Base-by-base conservation (phyloP, 2,797 vertebrate genomes). In the Propithecus perrieri region DNA sequence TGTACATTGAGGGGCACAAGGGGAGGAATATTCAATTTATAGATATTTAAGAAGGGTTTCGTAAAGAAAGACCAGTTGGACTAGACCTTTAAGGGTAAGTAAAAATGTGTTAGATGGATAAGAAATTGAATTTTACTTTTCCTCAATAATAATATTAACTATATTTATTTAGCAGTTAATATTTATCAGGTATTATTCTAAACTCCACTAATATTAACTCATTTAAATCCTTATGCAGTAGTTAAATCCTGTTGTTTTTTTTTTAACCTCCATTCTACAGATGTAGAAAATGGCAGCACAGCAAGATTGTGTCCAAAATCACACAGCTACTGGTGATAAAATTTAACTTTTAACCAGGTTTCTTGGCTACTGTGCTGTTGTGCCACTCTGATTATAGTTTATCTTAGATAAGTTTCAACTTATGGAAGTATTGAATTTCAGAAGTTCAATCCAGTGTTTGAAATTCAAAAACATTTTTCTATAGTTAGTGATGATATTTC, bases 111-210 rank as follows among this genome's bases (percentile, higher is more conserved):
- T 30, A 78, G 38, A 8, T 63, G 22, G 7, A 48, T 93, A 69
- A 88, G 41, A 94, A 89, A 79, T 30, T 76, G 28, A 92, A 48
- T 85, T 90, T 86, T 93, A 71, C 41, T 92, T 95, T 85, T 88
- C 38, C 30, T 90, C 18, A 80, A 2, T 95, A 86, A 67, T 20
- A 86, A 6, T 55, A 41, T 53, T 80, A 88, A 53, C 46, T 75
- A 28, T 13, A 20, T 74, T 93, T 89, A 95, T 76, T 89, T 88
- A 81, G 15, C 50, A 85, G n/a, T 90, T 83, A 61, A 48, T 91
- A 80, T 69, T 38, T 88, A 89, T 43, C 78, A 88, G 24, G 1
- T 79, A 35, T 57, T 92, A n/a, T 80, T 88, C 26, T 57, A 69
- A 7, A 46, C 3, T 91, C 28, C n/a, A 35, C 33, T 86, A 83